Base-by-base conservation (phyloP, 2,888 invertebrate genomes). In the Morpho deidamia region DNA sequence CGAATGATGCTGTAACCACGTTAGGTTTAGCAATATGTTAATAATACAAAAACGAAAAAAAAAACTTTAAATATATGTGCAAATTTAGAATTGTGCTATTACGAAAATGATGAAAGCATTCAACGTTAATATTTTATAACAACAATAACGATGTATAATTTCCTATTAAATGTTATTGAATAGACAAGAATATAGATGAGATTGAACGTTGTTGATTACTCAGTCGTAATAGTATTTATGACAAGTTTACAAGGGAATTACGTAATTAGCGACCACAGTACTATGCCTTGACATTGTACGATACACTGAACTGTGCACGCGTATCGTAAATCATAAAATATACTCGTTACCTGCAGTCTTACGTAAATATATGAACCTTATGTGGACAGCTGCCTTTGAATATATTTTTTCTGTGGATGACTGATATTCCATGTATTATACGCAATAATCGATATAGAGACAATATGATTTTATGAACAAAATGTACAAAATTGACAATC, bases 251-350 rank as follows among this genome's bases (percentile, higher is more conserved):
- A 84, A 81, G 79, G 70, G 70, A 66, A 68, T 86, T 86, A 78
- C 80, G 82, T 85, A 84, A 86, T 65, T 66, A 67, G 68, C 59
- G 55, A 66, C 69, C 69, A 70, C 72, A 67, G 63, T 66, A 64
- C 68, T 64, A 70, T 66, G 81, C 88, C 88, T 88, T 88, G 88
- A 87, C 88, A 87, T 86, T 89, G 88, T 73, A 75, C 82, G 74
- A 80, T 76, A 78, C 76, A 77, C 69, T 81, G 79, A 78, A 80
- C 83, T 67, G 69, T 62, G 72, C 84, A 86, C 88, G 84, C 86
- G 86, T 76, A 84, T 78, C 76, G 75, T 82, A 78, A 85, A 84
- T 81, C 73, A 79, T 72, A 56, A 55, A 57, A 49, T 61, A 57
- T 50, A 37, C 51, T 49, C 51, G 51, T 33, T 45, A 53, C 50